Conservation (phyloP, 2,888 invertebrate genomes). For the Teleiodes luculella region DNA sequence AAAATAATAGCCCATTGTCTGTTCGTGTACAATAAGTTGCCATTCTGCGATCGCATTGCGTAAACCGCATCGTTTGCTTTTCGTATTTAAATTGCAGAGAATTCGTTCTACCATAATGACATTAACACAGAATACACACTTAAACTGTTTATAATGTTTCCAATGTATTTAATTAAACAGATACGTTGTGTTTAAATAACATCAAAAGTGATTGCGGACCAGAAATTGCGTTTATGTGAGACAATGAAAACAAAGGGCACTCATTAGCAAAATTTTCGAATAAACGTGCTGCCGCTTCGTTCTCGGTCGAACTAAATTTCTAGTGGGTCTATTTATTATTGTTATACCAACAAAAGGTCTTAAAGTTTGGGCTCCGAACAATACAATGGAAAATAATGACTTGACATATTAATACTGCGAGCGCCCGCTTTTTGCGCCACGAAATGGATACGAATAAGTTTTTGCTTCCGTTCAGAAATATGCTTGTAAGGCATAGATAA, state of each 20-base stretch:
- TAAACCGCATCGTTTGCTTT: not conserved
- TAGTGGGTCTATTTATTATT: conserved; percentile 31
- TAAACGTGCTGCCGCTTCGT: conserved; percentile 20
- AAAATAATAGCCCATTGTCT: conserved; percentile 1
- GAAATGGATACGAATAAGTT: conserved; percentile 19
- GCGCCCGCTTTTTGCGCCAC: conserved; percentile 28
- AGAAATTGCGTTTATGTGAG: conserved; percentile 12
- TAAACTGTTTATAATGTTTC: not conserved
- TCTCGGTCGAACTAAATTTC: conserved; percentile 28
- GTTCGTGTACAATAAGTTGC: not conserved
- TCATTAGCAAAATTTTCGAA: conserved; percentile 27
- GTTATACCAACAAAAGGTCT: conserved; percentile 26
- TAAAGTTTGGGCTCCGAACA: conserved; percentile 30
- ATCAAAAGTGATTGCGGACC: conserved; percentile 12
- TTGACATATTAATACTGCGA: conserved; percentile 37
- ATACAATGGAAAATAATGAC: conserved; percentile 40
- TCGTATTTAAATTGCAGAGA: not conserved
- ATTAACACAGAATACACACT: not conserved
- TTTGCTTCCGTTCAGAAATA: conserved; percentile 32
- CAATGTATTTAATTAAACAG: not conserved
- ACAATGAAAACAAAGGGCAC: conserved; percentile 20
- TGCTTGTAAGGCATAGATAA: conserved; percentile 41
- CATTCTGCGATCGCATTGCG: not conserved
- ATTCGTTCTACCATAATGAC: not conserved
- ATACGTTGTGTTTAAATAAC: not conserved